Base-by-base conservation (phyloP, 2,113 vertebrate genomes). In the Heterotilapia buettikoferi region DNA sequence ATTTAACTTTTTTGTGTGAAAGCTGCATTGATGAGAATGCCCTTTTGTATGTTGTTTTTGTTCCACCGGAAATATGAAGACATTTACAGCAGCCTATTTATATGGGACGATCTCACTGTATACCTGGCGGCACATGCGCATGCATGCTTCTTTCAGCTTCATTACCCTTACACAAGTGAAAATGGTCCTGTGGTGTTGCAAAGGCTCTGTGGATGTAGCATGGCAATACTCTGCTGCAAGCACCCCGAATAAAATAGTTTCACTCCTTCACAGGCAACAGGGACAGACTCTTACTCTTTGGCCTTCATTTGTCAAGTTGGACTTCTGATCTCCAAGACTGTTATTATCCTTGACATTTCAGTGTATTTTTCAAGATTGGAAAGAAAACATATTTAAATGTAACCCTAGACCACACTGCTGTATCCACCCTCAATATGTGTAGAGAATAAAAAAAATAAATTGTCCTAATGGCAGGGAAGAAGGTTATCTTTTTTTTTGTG, bases 151-250 rank as follows among this genome's bases (percentile, higher is more conserved):
- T 90, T 87, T 90, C 84, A 47, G 92, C 91, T 93, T 94, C 93
- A 93, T 93, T 93, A 93, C 88, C 86, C 82, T 90, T 84, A 92
- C 92, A 91, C 61, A 86, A 92, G 85, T 86, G 90, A 84, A 92
- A 93, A 88, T 85, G 90, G 82, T 88, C 84, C 90, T 86, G 93
- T 76, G 88, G 86, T 40, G 90, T 68, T 82, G 56, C 21, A 26
- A 10, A 9, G 82, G 56, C 90, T 89, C 63, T 45, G 88, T 47
- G 86, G 87, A 81, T 84, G 59, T 21, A 83, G 84, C 43, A 38
- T 16, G 68, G 83, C 68, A 73, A 78, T 31, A 13, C 26, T 50
- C 79, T 92, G 71, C 66, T 43, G 88, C 85, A 76, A 53, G 8
- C 73, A 33, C 31, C 71, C 33, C 9, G 19, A 80, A 50, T 53